These are phyloP conservation scores for Babylonia areolata DNA, from an alignment of 1,140 invertebrate species.

Conservation along the genomic window DNA sequence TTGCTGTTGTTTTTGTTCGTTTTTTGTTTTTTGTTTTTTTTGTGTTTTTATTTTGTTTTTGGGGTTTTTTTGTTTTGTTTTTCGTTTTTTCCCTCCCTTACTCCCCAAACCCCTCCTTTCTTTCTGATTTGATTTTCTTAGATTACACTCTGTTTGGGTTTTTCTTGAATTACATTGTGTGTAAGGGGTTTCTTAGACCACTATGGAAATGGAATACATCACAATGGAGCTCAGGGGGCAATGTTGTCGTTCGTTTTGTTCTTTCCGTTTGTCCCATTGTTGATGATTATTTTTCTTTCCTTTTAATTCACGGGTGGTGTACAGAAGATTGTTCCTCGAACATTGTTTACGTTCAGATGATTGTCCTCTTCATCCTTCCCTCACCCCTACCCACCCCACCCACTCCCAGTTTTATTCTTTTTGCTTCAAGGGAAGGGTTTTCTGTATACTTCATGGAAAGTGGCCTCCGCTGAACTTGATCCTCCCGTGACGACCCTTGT, in stretches of 20 bases:
- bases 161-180: neutral
- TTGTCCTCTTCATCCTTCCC: neutral
- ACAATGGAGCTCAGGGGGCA: neutral
- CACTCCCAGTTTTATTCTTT: neutral
- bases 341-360: neutral
- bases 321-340: neutral
- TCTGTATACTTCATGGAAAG: neutral
- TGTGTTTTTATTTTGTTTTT: neutral
- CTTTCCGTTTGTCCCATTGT: neutral
- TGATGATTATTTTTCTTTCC: too few relatives aligned
- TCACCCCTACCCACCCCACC: too few relatives aligned
- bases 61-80: too few relatives aligned
- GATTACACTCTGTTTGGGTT: neutral
- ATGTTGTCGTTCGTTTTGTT: neutral
- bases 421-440: neutral
- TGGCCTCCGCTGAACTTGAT: neutral
- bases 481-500: neutral
- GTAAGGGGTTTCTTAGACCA: too few relatives aligned
- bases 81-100: too few relatives aligned
- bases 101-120: too few relatives aligned
- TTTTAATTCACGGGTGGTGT: neutral
- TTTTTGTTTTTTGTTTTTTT: neutral
- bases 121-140: neutral
- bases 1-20: neutral
- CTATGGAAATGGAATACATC: neutral